These are phyloP conservation scores for Sycophila sp. DNA, from an alignment of 1,140 invertebrate species.

Conservation along the genomic window DNA sequence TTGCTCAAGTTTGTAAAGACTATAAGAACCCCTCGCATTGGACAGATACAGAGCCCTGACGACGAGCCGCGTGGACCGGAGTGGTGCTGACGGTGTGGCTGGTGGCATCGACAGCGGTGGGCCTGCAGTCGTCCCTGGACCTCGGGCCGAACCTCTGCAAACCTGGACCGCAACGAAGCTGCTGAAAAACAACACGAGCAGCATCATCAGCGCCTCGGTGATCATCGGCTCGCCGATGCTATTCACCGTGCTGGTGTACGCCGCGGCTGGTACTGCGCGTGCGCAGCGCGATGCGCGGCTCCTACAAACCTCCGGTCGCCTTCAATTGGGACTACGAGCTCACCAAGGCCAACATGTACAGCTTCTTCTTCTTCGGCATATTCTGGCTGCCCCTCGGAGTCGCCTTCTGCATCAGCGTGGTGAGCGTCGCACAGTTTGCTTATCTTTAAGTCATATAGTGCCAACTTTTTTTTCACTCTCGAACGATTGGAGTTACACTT, in stretches of 20 bases:
- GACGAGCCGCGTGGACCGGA: conserved; percentile 66
- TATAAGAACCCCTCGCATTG: no score
- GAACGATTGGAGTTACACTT: no score
- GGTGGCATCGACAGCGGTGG: conserved; percentile 62
- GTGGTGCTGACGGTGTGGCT: conserved; percentile 68
- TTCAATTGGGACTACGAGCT: conserved; percentile 74
- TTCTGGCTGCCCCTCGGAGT: conserved; percentile 78
- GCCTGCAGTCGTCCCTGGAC: conserved; percentile 67
- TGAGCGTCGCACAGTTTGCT: conserved; percentile 38
- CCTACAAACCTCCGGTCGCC: conserved; percentile 72
- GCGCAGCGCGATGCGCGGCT: conserved; percentile 63
- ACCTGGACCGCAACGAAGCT: conserved; percentile 55
- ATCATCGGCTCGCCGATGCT: conserved; percentile 69
- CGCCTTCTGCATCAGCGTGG: conserved; percentile 66
- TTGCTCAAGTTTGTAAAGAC: no score
- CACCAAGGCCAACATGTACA: conserved; percentile 72
- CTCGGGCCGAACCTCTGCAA: conserved; percentile 75
- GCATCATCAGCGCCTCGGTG: conserved; percentile 65
- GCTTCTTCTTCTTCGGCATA: conserved; percentile 72
- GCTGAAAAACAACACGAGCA: conserved; percentile 67
- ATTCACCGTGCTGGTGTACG: conserved; percentile 66
- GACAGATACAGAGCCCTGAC: conserved; percentile 62
- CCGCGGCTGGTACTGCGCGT: conserved; percentile 62
- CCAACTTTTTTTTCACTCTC: no score
- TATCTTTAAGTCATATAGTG: neutral